These are phyloP conservation scores for Aphaenogaster ashmeadi DNA, from an alignment of 1,140 invertebrate genomes.

Conservation along the genomic window DNA sequence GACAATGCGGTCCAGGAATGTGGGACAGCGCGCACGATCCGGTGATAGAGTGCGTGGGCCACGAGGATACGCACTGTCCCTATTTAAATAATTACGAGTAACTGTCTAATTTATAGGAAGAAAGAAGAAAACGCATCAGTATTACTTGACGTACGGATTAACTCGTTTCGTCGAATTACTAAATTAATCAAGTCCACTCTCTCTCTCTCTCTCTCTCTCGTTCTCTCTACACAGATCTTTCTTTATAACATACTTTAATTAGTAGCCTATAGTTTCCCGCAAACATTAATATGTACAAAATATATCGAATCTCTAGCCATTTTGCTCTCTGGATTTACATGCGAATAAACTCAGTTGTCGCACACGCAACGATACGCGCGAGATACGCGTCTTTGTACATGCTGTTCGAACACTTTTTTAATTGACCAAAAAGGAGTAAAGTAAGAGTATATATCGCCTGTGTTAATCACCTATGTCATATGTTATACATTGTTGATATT, in stretches of 20 bases:
- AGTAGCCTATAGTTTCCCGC: constrained; percentile 31
- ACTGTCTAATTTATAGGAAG: constrained; percentile 64
- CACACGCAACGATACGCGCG: background rate
- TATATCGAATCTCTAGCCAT: constrained; percentile 1
- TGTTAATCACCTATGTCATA: background rate
- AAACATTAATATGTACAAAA: constrained; percentile 10
- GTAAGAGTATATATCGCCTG: background rate
- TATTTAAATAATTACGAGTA: constrained; percentile 83
- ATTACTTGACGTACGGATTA: constrained; percentile 38
- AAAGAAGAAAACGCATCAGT: constrained; percentile 26
- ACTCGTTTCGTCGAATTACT: constrained; percentile 31
- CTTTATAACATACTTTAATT: constrained; percentile 5
- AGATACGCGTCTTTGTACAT: constrained; percentile 13
- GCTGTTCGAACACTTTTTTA: background rate
- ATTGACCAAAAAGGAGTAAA: background rate
- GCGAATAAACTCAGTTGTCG: constrained; percentile 6
- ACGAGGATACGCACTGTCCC: constrained; percentile 81
- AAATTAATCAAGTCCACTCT: constrained; percentile 28
- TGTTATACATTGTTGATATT: background rate
- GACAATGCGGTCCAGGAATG: constrained; percentile 95
- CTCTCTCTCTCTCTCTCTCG: constrained; percentile 30
- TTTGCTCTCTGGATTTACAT: constrained; percentile 23
- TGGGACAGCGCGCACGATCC: constrained; percentile 96
- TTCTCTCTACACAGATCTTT: constrained; percentile 30
- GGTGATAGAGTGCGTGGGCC: constrained; percentile 91